Evolutionary conservation across 2,797 vertebrate species (phyloP).

Genomic region (Leptoclinus maculatus): DNA sequence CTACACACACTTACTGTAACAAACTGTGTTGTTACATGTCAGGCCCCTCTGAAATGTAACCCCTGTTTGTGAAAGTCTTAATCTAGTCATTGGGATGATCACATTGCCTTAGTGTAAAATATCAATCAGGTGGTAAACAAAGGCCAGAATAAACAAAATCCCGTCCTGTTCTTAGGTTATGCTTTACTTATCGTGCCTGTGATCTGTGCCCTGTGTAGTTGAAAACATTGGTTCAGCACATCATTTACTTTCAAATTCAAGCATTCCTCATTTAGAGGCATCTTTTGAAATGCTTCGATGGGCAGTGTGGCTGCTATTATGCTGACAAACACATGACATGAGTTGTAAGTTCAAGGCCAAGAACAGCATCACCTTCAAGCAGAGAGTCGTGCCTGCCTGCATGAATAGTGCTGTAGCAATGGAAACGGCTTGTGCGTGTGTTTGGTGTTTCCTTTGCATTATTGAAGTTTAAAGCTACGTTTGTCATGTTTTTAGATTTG

Average conservation of each 20-base stretch:
- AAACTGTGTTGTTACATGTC: conserved; percentile 12
- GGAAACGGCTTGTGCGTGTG: conserved; percentile 1
- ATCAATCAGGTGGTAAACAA: conserved; percentile 14
- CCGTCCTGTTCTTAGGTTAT: neutral
- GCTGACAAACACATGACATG: conserved; percentile 34
- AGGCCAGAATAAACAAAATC: neutral
- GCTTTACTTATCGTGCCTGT: neutral
- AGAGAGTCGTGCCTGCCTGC: conserved; percentile 15
- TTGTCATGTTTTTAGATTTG: conserved; percentile 6
- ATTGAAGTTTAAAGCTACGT: neutral
- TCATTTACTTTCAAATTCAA: conserved; percentile 30
- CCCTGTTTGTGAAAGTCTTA: conserved; percentile 9
- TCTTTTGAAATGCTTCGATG: conserved; percentile 31
- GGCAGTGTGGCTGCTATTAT: conserved; percentile 28
- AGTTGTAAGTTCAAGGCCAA: conserved; percentile 55
- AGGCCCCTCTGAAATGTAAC: conserved; percentile 5
- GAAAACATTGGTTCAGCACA: conserved; percentile 16
- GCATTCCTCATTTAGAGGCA: conserved; percentile 22
- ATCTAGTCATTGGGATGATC: conserved; percentile 14
- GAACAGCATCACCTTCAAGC: conserved; percentile 48
- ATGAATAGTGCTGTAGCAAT: conserved; percentile 29
- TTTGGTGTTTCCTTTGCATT: conserved; percentile 5
- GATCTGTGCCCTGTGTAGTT: conserved; percentile 5
- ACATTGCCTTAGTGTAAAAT: neutral
- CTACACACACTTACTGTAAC: neutral